Percentiles rank a stretch among this genome's conserved stretches.
Conservation (phyloP, 2,113 vertebrate species). For the Gallinago undulata region DNA sequence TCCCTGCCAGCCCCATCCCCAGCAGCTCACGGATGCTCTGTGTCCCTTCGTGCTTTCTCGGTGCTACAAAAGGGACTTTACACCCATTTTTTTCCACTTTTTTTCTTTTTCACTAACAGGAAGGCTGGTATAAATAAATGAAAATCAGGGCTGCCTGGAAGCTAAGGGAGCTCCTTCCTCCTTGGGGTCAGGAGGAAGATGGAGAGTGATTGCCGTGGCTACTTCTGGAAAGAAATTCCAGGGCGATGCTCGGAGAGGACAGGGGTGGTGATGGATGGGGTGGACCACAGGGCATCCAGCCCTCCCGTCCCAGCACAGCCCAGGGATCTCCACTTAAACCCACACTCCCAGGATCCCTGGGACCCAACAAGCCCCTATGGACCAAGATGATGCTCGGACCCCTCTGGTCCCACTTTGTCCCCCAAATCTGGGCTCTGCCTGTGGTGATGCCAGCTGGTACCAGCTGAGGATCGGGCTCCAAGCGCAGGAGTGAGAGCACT, state of each 20-base stretch:
- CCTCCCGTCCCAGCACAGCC: not conserved
- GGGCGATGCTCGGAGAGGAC: rapidly evolving
- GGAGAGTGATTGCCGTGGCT: rapidly evolving
- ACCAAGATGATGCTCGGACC: rapidly evolving
- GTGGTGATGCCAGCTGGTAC: rapidly evolving
- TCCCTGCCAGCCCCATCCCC: not conserved
- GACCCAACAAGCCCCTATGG: rapidly evolving
- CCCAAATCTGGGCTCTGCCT: rapidly evolving
- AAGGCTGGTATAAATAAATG: not conserved
- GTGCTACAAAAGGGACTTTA: not conserved
- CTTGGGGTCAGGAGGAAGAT: rapidly evolving
- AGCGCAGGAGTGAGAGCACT: not conserved
- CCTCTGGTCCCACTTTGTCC: rapidly evolving
- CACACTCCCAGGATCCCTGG: rapidly evolving
- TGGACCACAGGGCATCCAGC: not conserved
- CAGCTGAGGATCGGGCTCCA: not conserved
- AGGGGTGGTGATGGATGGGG: rapidly evolving
- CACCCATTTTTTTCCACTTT: not conserved
- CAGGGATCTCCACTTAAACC: rapidly evolving
- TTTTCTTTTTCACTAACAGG: not conserved
- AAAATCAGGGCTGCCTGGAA: not conserved
- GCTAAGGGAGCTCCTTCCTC: not conserved
- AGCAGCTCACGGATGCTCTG: not conserved
- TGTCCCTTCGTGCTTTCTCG: not conserved
- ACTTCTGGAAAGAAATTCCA: not conserved